Conservation (phyloP, 2,888 invertebrate species). For the Xestia rhomboidea region DNA sequence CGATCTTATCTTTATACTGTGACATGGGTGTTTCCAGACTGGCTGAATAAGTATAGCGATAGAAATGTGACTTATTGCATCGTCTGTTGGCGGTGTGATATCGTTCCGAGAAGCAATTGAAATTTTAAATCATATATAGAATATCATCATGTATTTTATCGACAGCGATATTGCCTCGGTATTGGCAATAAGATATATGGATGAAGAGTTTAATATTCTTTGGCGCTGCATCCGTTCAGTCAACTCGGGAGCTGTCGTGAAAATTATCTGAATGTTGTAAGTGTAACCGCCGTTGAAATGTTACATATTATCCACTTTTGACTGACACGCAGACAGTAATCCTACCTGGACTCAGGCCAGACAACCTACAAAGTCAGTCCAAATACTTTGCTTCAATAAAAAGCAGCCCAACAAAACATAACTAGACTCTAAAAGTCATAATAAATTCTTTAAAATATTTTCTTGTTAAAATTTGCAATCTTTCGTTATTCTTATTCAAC, state of each 20-base stretch:
- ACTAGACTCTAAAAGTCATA: constrained; percentile 26
- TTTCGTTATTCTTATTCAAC: constrained; percentile 20
- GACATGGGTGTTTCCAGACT: background rate
- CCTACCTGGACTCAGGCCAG: constrained; percentile 21
- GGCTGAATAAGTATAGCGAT: constrained; percentile 15
- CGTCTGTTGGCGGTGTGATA: constrained; percentile 6
- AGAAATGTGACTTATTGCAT: constrained; percentile 27
- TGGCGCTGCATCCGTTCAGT: background rate
- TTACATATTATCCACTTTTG: background rate
- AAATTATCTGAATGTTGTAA: constrained; percentile 3
- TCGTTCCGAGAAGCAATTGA: constrained; percentile 33
- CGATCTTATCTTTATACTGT: background rate
- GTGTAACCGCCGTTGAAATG: background rate
- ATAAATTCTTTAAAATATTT: constrained; percentile 39
- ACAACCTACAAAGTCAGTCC: background rate
- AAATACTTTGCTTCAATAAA: constrained; percentile 8
- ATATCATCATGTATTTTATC: constrained; percentile 19
- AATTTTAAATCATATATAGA: constrained; percentile 35
- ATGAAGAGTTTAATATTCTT: constrained; percentile 24
- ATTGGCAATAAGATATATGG: constrained; percentile 23
- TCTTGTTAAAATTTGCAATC: constrained; percentile 28
- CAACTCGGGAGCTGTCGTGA: background rate
- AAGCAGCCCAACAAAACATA: constrained; percentile 12
- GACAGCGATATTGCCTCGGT: constrained; percentile 6
- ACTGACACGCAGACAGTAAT: constrained; percentile 6